These are phyloP conservation scores for Mormyrus proboscirostris DNA, from an alignment of 2,797 vertebrate species.

Conservation along the genomic window DNA sequence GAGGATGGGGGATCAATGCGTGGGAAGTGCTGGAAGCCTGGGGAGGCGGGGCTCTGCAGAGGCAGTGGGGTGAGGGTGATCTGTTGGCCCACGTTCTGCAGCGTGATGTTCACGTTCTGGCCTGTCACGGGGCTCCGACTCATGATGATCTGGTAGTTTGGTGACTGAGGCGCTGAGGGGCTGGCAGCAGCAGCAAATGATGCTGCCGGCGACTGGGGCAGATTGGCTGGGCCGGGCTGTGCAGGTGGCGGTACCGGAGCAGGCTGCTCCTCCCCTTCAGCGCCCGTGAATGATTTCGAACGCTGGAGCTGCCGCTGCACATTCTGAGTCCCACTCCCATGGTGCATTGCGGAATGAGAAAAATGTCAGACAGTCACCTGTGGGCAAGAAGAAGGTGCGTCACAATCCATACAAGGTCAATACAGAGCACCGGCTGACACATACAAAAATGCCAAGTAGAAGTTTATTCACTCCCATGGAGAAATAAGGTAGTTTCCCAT, in stretches of 20 bases:
- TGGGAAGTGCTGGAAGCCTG: constrained; percentile 84
- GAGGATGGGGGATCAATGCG: constrained; percentile 84
- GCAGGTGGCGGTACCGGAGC: constrained; percentile 56
- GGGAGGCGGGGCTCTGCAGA: constrained; percentile 81
- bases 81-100: constrained; percentile 91
- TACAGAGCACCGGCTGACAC: not conserved
- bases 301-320: constrained; percentile 89
- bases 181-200: constrained; percentile 84
- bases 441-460: not conserved
- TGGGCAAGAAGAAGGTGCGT: constrained; percentile 20
- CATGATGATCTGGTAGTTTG: constrained; percentile 92
- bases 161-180: constrained; percentile 90
- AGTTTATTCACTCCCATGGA: not conserved
- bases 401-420: not conserved
- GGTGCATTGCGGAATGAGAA: constrained; percentile 84
- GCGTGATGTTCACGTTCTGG: constrained; percentile 89
- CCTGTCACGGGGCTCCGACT: constrained; percentile 80
- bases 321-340: constrained; percentile 90
- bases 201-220: constrained; percentile 82
- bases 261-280: constrained; percentile 76
- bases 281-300: constrained; percentile 78
- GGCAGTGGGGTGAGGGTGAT: constrained; percentile 85
- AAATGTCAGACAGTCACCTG: constrained; percentile 49
- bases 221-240: constrained; percentile 64
- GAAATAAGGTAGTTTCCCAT: not conserved